Evolutionary conservation across 1,140 invertebrate genomes (phyloP).

Genomic region (Doryteuthis pealeii): DNA sequence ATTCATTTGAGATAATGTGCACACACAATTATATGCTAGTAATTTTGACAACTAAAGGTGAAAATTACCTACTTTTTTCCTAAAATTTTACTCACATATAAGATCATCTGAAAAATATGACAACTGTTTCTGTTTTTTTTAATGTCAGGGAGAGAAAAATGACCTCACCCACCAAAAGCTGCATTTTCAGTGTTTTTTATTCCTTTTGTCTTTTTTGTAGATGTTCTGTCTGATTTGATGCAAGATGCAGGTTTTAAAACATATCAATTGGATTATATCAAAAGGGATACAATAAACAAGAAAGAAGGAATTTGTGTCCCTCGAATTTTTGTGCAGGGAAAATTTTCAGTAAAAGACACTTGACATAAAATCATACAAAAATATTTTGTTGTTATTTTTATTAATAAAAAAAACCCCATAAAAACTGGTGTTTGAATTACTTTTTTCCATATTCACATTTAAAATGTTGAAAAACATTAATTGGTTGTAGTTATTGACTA

Average conservation of each 20-base stretch:
- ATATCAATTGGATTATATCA: conserved; percentile 69
- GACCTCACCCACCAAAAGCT: background rate
- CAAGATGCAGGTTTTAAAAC: conserved; percentile 69
- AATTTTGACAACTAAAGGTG: background rate
- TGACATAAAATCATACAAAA: background rate
- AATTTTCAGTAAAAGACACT: conserved; percentile 65
- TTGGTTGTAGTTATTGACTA: no score
- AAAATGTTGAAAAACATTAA: no score
- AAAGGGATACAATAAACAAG: conserved; percentile 83
- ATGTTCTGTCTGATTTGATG: conserved; percentile 30
- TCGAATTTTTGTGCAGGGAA: conserved; percentile 88
- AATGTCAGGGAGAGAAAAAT: background rate
- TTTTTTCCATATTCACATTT: no score
- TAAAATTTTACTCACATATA: background rate
- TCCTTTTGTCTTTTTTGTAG: conserved; percentile 36
- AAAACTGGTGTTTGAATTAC: no score
- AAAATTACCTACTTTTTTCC: background rate
- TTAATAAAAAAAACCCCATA: no score
- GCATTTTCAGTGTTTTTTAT: background rate
- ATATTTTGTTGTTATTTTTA: no score
- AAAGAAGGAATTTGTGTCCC: conserved; percentile 90
- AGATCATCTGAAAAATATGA: background rate
- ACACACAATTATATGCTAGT: background rate
- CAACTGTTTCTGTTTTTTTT: background rate
- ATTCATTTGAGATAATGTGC: no score